Evolutionary conservation across 1,140 invertebrate genomes (phyloP).

Genomic region (Mizuhopecten yessoensis): DNA sequence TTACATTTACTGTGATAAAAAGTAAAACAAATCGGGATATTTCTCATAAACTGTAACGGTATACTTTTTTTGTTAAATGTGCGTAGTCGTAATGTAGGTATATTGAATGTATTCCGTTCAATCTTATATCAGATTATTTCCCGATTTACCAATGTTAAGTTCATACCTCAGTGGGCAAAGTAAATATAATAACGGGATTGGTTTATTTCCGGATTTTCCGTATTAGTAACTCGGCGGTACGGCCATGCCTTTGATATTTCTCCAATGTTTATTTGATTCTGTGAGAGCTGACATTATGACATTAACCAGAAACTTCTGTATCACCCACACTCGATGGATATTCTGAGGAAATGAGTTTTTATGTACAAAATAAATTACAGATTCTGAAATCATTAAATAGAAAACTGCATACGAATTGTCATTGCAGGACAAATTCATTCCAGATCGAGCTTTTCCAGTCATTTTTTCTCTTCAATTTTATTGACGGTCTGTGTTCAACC

Average conservation of each 20-base stretch:
- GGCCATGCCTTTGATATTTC: neutral
- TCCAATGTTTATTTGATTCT: neutral
- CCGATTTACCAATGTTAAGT: neutral
- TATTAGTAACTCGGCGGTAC: neutral
- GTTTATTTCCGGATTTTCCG: neutral
- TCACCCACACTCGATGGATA: neutral
- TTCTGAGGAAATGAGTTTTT: neutral
- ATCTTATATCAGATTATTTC: too few relatives aligned
- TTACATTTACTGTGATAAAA: too few relatives aligned
- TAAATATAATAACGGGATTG: conserved; percentile 9
- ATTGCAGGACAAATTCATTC: neutral
- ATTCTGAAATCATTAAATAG: neutral
- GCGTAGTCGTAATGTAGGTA: too few relatives aligned
- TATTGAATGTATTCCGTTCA: too few relatives aligned
- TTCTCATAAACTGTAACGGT: too few relatives aligned
- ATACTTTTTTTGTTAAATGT: too few relatives aligned
- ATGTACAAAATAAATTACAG: neutral
- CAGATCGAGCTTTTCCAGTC: neutral
- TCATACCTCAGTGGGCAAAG: neutral
- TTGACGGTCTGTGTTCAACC: neutral
- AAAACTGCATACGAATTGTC: conserved; percentile 27
- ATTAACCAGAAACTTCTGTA: neutral
- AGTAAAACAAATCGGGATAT: too few relatives aligned
- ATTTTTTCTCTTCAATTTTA: neutral
- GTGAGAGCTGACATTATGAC: neutral